Evolutionary conservation across 2,888 invertebrate species (phyloP), one percentile per base, ranked within the genome.

Genomic region (Standfussiana lucernea): DNA sequence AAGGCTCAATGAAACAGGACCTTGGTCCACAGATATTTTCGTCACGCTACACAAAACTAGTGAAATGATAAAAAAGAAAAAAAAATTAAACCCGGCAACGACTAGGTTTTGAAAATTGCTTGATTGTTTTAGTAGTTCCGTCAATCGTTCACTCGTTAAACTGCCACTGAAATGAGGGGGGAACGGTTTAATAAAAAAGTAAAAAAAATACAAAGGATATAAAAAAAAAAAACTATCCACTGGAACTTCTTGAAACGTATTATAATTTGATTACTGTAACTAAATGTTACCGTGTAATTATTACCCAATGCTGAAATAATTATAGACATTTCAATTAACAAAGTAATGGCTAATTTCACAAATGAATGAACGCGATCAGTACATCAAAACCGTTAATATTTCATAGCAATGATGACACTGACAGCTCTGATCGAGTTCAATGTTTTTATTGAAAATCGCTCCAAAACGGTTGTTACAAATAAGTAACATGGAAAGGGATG

Each of bases 161-260:
- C 95, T 92, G 92, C 94, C 93, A 89, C 95, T 95, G 95, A 89
- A 95, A 95, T 83, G 82, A 90, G 80, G 82, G 67, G 77, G 81
- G 71, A 74, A 76, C 18, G 5, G 1, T 65, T 67, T 73, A 67
- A 45, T 73, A 50, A 73, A 69, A 50, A 82, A 42, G 32, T 24
- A 42, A 24, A 47, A 72, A 61, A 50, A 40, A 75, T n/a, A 35
- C 28, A 32, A 69, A 1, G n/a, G 5, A 0, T 32, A n/a, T 24
- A 5, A 1, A 15, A 7, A 47, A 42, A 72, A 45, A 28, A 47
- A 42, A 21, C 47, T 28, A 69, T 24, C 32, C 50, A 67, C 56
- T 35, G 2, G 0, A 15, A n/a, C 4, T 1, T 24, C 18, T n/a
- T 35, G 2, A n/a, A 45, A 35, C 13, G 2, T 65, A 13, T 28